Evolutionary conservation across 1,140 invertebrate species (phyloP), one percentile per base, ranked within the genome.

Genomic region (Pogonus chalceus): DNA sequence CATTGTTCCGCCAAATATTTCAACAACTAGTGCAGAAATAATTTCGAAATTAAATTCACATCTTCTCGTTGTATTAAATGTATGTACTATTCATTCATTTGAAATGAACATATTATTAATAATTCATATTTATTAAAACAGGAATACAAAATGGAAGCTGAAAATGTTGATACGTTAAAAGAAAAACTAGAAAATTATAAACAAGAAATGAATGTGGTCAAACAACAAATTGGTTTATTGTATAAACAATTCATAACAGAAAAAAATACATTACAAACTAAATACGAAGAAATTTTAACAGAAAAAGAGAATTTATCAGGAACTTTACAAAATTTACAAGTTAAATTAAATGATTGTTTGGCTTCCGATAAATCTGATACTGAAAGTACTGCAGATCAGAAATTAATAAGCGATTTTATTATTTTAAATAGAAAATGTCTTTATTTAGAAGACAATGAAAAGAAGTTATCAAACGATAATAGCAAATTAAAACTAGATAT

Each of bases 401-500:
- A 43, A 12, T 18, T 43, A 43, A 12, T 16, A 18, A 43, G 18
- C 18, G 37, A 43, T 43, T 43, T 62, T 22, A 50, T 65, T 4
- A 23, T 62, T 1, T 47, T 60, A 3, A 65, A 58, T 3, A 59
- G 69, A 7, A 72, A 73, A 53, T 60, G 53, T 39, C 23, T 56
- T 1, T 56, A 56, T 47, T 54, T 72, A 16, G 66, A 72, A 51
- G 63, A 67, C 20, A 55, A 65, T 7, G 55, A 72, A 12, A 62
- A 60, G 12, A 67, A 61, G 18, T 61, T 71, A 51, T 60, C 61
- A 7, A 52, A 55, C 2, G 69, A 72, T 55, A 51, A 65, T 9
- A 68, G 68, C 24, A 55, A 60, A 3, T 57, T 66, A 35, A 58
- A 66, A 39, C 67, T 67, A 46, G 66, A 73, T 49, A 39, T 68